Conservation (phyloP, 2,113 vertebrate species). For the Rhea pennata region DNA sequence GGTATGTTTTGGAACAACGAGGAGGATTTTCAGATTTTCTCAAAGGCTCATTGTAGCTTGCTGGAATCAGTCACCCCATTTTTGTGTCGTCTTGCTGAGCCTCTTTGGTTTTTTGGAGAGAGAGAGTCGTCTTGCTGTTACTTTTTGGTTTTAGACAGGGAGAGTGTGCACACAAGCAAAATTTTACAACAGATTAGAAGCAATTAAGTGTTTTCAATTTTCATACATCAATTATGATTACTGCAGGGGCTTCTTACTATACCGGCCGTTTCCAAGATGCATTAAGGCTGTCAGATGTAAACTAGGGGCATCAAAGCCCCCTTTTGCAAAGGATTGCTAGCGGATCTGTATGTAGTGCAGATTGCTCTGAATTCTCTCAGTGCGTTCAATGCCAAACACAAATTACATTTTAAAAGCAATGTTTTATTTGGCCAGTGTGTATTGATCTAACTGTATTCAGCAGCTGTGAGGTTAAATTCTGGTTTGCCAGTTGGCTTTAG, state of each 20-base stretch:
- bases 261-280: conserved; percentile 45
- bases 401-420: conserved; percentile 65
- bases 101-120: conserved; percentile 4
- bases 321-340: conserved; percentile 7
- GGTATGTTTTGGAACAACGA: neutral
- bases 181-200: conserved; percentile 25
- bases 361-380: neutral
- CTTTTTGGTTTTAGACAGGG: conserved; percentile 15
- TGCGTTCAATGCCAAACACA: conserved; percentile 41
- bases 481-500: conserved; percentile 45
- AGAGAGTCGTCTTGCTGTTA: neutral
- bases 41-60: neutral
- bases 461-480: conserved; percentile 65
- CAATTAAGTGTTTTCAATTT: conserved; percentile 42
- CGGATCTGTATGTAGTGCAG: neutral
- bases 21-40: neutral
- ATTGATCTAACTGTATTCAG: conserved; percentile 25
- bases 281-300: conserved; percentile 50
- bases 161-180: neutral
- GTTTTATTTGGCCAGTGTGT: conserved; percentile 47
- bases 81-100: neutral
- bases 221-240: conserved; percentile 18
- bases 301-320: conserved; percentile 41
- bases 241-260: neutral
- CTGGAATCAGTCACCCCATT: neutral